These are phyloP conservation scores for Pelodytes ibericus DNA, from an alignment of 2,797 vertebrate genomes.

Conservation along the genomic window DNA sequence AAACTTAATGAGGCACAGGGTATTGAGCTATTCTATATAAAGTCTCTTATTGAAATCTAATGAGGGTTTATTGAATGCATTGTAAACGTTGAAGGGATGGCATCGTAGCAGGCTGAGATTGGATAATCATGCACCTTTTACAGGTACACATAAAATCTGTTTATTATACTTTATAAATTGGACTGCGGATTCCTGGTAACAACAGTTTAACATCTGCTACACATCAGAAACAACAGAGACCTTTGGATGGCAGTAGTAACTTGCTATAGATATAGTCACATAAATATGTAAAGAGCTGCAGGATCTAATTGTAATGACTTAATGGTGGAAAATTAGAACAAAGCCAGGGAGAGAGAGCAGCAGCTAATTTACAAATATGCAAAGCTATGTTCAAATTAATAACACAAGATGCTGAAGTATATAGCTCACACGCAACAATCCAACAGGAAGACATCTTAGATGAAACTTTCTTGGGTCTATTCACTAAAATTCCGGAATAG, in stretches of 20 bases:
- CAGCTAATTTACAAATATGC: neutral
- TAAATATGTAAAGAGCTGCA: neutral
- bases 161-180: slow-evolving; percentile 40
- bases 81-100: slow-evolving; percentile 8
- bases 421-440: too few relatives aligned
- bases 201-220: slow-evolving; percentile 43
- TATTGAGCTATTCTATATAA: slow-evolving; percentile 29
- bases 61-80: slow-evolving; percentile 25
- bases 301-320: neutral
- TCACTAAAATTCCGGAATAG: too few relatives aligned
- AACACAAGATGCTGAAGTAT: too few relatives aligned
- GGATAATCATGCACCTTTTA: slow-evolving; percentile 42
- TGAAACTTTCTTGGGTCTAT: too few relatives aligned
- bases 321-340: neutral
- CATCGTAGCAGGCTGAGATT: slow-evolving; percentile 27
- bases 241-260: neutral
- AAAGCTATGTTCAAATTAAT: neutral
- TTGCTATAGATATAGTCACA: neutral
- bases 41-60: slow-evolving; percentile 3
- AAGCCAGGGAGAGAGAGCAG: neutral
- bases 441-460: too few relatives aligned
- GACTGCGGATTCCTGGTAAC: slow-evolving; percentile 19
- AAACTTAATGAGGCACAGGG: slow-evolving; percentile 30
- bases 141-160: slow-evolving; percentile 47
- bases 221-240: slow-evolving; percentile 26